phyloP scores from a whole-genome alignment of 1,140 invertebrate species.

The Dufourea novaeangliae region DNA sequence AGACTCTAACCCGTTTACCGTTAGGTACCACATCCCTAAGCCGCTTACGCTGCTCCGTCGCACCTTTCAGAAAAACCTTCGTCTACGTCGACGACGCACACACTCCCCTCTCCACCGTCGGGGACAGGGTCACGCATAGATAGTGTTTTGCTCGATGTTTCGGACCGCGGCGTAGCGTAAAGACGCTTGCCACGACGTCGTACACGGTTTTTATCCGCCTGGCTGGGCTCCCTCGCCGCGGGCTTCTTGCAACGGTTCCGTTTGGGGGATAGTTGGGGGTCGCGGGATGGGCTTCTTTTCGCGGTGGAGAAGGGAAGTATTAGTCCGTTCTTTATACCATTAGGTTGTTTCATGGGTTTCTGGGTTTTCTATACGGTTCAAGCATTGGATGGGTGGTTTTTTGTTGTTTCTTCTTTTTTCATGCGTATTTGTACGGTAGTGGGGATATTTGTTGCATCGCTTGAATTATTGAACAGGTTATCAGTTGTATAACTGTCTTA shows the following conservation, averaged over 20 bases:
- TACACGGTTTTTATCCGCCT: not conserved
- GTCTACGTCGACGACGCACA: not conserved
- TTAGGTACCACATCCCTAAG: constrained; percentile 53
- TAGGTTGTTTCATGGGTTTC: not conserved
- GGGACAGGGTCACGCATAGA: constrained; percentile 10
- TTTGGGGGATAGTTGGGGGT: not conserved
- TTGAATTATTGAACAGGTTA: too few species aligned
- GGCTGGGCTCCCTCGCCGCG: not conserved
- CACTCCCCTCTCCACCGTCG: not conserved
- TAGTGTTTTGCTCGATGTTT: constrained; percentile 24
- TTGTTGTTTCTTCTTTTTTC: too few species aligned
- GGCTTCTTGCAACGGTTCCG: not conserved
- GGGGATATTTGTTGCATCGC: too few species aligned
- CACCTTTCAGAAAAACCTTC: constrained; percentile 16
- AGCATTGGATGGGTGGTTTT: not conserved
- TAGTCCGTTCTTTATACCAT: not conserved
- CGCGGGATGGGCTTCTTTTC: not conserved
- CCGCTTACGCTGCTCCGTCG: constrained; percentile 47
- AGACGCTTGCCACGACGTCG: not conserved
- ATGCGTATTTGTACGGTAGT: too few species aligned
- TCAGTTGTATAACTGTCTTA: too few species aligned
- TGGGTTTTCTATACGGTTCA: not conserved
- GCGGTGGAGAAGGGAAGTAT: not conserved
- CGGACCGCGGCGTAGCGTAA: not conserved
- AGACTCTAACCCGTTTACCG: constrained; percentile 55